Evolutionary conservation across 2,797 vertebrate genomes (phyloP), one percentile per base, ranked within the genome.

Genomic region (Benthosema pterotum): DNA sequence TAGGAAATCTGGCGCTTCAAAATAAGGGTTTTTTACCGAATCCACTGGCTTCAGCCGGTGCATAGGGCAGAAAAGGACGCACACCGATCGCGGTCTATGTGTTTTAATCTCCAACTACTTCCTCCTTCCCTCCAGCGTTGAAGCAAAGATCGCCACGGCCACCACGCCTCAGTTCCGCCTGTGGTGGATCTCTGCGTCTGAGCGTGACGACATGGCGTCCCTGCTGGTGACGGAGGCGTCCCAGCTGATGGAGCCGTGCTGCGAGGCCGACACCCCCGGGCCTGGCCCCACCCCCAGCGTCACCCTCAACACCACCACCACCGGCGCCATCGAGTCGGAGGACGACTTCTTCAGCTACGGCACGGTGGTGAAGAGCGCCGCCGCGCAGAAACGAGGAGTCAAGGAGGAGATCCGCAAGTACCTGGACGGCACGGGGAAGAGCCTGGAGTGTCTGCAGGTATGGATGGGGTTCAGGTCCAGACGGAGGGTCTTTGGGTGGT

Each of bases 271-370:
- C 57, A 59, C 45, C 22, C 22, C 22, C 1, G 22, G 22, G 0
- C 28, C 2, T 0, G 28, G 32, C 8, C 1, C 6, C 32, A 8
- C 5, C 32, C 1, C 5, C 32, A 7, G 0, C 32, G 1, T 8
- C 32, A 38, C 7, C 8, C 0, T 9, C 32, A 79, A 78, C 75
- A 62, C 79, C 57, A 84, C 77, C 54, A 82, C 61, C 2, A 3
- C 66, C 46, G 83, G 83, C 0, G 75, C 86, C 32, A 89, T 87
- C 3, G 67, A 87, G 15, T 85, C 87, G 0, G 91, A 92, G 15
- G 92, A 93, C 1, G 89, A 91, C 72, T 92, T 92, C 76, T 92
- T 92, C 74, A 91, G 85, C 57, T 91, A 91, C 42, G 89, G 90
- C 4, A 80, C 90, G 0, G 83, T 64, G 12, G 83, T 64, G 12